Evolutionary conservation across 2,888 invertebrate species (phyloP).

Genomic region (Junonia oenone): DNA sequence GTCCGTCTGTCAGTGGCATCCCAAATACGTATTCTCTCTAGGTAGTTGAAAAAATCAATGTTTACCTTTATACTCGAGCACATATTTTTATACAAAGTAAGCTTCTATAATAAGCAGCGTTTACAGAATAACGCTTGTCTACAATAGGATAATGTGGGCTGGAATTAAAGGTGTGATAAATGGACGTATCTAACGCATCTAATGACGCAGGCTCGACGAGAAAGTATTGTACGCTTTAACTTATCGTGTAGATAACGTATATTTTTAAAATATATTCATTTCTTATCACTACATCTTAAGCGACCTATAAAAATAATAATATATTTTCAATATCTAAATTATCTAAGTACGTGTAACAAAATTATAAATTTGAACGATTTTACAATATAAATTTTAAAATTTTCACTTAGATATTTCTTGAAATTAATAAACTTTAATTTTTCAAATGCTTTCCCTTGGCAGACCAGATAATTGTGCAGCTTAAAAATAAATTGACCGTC

Average conservation of each 20-base stretch:
- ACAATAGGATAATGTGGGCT: conserved; percentile 64
- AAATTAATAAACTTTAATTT: conserved; percentile 2
- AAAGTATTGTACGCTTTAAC: conserved; percentile 19
- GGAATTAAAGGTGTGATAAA: conserved; percentile 70
- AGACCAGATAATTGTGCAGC: conserved; percentile 30
- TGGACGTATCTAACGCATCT: conserved; percentile 40
- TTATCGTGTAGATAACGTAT: no score
- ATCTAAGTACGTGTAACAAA: no score
- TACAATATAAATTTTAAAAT: neutral
- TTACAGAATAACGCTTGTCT: conserved; percentile 76
- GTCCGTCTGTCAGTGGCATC: conserved; percentile 65
- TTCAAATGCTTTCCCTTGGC: conserved; percentile 15
- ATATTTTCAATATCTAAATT: no score
- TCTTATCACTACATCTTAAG: neutral
- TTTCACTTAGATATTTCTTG: neutral
- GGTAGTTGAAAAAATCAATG: conserved; percentile 67
- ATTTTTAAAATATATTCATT: neutral
- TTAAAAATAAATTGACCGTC: conserved; percentile 69
- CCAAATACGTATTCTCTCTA: conserved; percentile 74
- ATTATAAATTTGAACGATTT: no score
- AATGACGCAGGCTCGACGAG: conserved; percentile 12
- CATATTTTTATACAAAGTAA: conserved; percentile 77
- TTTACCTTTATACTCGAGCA: conserved; percentile 77
- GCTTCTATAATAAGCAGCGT: conserved; percentile 70
- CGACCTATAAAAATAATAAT: no score